Base-by-base conservation (phyloP, 2,888 invertebrate genomes). In the Xanthostigma xanthostigma region DNA sequence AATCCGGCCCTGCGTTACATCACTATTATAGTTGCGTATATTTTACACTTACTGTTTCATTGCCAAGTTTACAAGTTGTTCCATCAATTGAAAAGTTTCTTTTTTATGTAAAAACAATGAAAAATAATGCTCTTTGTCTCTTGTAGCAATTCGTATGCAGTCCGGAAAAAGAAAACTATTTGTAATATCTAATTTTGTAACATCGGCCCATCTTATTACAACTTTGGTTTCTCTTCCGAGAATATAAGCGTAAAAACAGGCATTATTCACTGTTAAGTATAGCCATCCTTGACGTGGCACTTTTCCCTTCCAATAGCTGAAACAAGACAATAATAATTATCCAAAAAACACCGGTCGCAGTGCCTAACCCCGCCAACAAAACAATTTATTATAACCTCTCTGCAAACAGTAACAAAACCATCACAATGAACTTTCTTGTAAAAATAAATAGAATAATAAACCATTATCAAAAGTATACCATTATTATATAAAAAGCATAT, bases 241-340 rank as follows among this genome's bases (percentile, higher is more conserved):
- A 61, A 97, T 83, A 62, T 89, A 93, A 1, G 96, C 90, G 66
- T 96, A 88, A 69, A 97, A 98, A 64, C 94, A 94, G 64, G 96
- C 76, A 65, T 93, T 91, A 64, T 94, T 92, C 36, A 97, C 84
- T 14, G 95, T 94, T n/a, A 97, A 75, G 64, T 96, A 98, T 64
- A 97, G 74, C 84, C 93, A 92, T 36, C 97, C 97, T 71, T 96
- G 96, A n/a, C 90, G 73, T 0, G 95, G 96, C 56, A 97, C 74
- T 64, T 83, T 83, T 36, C 89, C 85, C 67, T 92, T 93, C 83
- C 92, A 89, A 62, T 90, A 94, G 62, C 95, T 95, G 63, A 62
- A 76, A 66, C 51, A 12, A 50, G 44, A 10, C 44, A 46, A 27
- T 8, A 45, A 45, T 36, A 17, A 27, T 27, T 27, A 27, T 6